phyloP scores from a whole-genome alignment of 2,888 invertebrate genomes.

The Archips xylosteana region DNA sequence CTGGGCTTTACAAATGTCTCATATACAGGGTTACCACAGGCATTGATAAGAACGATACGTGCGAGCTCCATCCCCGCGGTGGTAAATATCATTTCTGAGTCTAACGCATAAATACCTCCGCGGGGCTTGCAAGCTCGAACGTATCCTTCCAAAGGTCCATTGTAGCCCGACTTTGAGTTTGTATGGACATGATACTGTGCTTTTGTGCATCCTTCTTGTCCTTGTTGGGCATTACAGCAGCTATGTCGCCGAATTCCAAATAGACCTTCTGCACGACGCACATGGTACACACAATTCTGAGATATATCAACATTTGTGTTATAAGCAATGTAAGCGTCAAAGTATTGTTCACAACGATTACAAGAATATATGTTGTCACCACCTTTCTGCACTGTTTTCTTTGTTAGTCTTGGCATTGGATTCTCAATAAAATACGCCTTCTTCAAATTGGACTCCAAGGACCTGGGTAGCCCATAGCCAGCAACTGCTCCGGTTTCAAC shows the following conservation, averaged over 20 bases:
- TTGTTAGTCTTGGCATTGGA: not conserved
- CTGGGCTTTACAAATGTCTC: not conserved
- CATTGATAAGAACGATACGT: not conserved
- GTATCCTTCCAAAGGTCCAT: not conserved
- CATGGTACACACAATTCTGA: not conserved
- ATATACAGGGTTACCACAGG: not conserved
- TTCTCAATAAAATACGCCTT: not conserved
- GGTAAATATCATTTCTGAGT: not conserved
- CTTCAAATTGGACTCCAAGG: not conserved
- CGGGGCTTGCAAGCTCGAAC: not conserved
- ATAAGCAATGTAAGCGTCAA: not conserved
- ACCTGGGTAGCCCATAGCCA: not conserved
- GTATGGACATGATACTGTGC: not conserved
- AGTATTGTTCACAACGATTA: not conserved
- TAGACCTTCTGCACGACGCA: not conserved
- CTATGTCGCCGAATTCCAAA: not conserved
- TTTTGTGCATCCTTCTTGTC: not conserved
- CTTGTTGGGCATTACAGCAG: not conserved
- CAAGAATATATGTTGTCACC: not conserved
- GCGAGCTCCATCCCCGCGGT: not conserved
- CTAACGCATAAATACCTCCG: not conserved
- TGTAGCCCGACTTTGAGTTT: not conserved
- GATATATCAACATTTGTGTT: not conserved
- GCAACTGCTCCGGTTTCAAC: not conserved
- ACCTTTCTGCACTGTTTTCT: too few species aligned